These are phyloP conservation scores for Leptinotarsa undecemlineata DNA, from an alignment of 1,140 invertebrate genomes.

Conservation along the genomic window DNA sequence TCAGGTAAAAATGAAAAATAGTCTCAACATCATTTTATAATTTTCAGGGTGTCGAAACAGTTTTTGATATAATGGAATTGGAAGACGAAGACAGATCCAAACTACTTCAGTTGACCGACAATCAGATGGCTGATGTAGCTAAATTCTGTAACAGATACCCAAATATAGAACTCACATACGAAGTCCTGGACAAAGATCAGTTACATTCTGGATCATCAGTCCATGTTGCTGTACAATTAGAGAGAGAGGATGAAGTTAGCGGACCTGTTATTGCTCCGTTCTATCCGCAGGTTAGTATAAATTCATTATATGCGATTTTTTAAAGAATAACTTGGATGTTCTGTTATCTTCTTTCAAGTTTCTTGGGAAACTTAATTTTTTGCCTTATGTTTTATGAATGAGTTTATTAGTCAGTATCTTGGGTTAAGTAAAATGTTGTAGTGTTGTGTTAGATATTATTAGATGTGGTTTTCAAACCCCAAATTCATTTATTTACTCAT, in stretches of 20 bases:
- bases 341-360: no score
- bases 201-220: slow-evolving; percentile 81
- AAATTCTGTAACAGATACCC: slow-evolving; percentile 98
- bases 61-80: slow-evolving; percentile 98
- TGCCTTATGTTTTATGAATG: no score
- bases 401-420: no score
- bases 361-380: no score
- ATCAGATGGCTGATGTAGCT: slow-evolving; percentile 95
- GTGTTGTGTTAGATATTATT: no score
- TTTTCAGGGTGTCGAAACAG: slow-evolving; percentile 82
- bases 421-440: no score
- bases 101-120: slow-evolving; percentile 80
- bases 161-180: slow-evolving; percentile 95
- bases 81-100: slow-evolving; percentile 92
- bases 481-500: no score
- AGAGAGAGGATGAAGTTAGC: slow-evolving; percentile 95
- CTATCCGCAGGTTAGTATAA: slow-evolving; percentile 81
- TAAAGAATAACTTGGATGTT: not conserved
- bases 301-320: not conserved
- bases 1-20: no score
- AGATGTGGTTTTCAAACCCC: no score
- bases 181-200: slow-evolving; percentile 82
- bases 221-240: slow-evolving; percentile 88
- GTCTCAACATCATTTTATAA: no score
- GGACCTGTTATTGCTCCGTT: slow-evolving; percentile 97